A percentile compares a stretch with the other conserved stretches of the same genome.
phyloP scores from a whole-genome alignment of 2,797 vertebrate genomes.

The Danionella dracula region DNA sequence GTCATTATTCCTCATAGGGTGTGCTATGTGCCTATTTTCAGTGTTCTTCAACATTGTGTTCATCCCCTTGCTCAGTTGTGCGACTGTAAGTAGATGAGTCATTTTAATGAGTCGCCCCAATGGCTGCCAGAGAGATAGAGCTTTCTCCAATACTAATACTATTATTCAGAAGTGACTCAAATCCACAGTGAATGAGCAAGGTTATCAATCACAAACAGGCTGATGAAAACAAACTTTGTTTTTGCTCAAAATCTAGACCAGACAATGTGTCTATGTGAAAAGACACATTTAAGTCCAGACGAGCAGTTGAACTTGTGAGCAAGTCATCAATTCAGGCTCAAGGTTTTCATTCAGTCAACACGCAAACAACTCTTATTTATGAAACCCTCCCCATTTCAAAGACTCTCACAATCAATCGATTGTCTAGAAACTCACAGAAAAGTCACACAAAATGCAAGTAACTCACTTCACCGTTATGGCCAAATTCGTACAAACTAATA shows the following conservation, averaged over 20 bases:
- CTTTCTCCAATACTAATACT: background rate
- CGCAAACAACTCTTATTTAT: constrained; percentile 28
- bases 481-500: background rate
- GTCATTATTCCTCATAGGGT: constrained; percentile 53
- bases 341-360: constrained; percentile 68
- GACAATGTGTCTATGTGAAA: too few species aligned
- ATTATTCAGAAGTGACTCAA: background rate
- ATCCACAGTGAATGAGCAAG: too few species aligned
- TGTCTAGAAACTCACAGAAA: background rate
- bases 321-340: constrained; percentile 48
- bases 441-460: background rate
- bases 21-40: constrained; percentile 59
- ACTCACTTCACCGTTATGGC: too few species aligned
- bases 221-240: too few species aligned
- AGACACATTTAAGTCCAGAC: too few species aligned
- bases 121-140: background rate
- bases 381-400: constrained; percentile 19
- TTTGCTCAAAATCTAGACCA: too few species aligned
- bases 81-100: constrained; percentile 21
- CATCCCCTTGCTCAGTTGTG: constrained; percentile 3
- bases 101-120: background rate
- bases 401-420: background rate
- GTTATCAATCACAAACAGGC: too few species aligned
- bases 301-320: constrained; percentile 48
- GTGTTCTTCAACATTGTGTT: constrained; percentile 10